Evolutionary conservation across 2,888 invertebrate genomes (phyloP).

Genomic region (Tetragonula carbonaria): DNA sequence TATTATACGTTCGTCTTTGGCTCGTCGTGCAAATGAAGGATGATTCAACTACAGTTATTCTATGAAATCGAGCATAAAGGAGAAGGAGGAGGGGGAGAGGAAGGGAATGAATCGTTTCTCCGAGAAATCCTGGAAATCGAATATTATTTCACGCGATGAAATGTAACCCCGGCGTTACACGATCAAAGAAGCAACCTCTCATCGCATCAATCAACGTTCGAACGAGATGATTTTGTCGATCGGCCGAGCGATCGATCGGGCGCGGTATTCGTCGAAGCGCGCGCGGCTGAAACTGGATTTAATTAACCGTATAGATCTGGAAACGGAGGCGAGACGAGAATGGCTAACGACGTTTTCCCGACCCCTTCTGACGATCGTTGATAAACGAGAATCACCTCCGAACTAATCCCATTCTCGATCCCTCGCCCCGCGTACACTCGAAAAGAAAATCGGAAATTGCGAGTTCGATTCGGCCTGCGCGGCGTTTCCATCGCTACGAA

Average conservation of each 20-base stretch:
- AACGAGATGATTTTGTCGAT: slow-evolving; percentile 4
- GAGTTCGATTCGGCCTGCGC: slow-evolving; percentile 38
- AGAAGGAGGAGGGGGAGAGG: neutral
- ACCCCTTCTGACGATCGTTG: slow-evolving; percentile 66
- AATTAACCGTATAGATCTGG: slow-evolving; percentile 64
- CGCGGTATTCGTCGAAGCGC: neutral
- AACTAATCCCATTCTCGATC: slow-evolving; percentile 52
- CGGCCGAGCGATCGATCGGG: slow-evolving; percentile 22
- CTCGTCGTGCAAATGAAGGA: neutral
- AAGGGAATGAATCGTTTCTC: neutral
- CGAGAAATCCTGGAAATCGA: slow-evolving; percentile 16
- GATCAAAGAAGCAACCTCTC: slow-evolving; percentile 23
- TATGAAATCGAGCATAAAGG: slow-evolving; percentile 5
- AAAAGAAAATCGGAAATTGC: slow-evolving; percentile 67
- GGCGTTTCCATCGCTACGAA: neutral
- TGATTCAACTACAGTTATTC: slow-evolving; percentile 5
- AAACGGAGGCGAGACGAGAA: slow-evolving; percentile 59
- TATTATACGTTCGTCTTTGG: too few relatives aligned
- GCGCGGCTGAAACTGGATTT: slow-evolving; percentile 56
- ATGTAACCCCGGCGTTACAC: neutral
- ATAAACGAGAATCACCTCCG: slow-evolving; percentile 67
- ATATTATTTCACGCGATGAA: slow-evolving; percentile 2
- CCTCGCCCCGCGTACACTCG: slow-evolving; percentile 27
- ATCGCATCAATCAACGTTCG: slow-evolving; percentile 22
- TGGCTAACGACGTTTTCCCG: slow-evolving; percentile 65